phyloP scores from a whole-genome alignment of 2,113 vertebrate genomes.

The Garra rufa region DNA sequence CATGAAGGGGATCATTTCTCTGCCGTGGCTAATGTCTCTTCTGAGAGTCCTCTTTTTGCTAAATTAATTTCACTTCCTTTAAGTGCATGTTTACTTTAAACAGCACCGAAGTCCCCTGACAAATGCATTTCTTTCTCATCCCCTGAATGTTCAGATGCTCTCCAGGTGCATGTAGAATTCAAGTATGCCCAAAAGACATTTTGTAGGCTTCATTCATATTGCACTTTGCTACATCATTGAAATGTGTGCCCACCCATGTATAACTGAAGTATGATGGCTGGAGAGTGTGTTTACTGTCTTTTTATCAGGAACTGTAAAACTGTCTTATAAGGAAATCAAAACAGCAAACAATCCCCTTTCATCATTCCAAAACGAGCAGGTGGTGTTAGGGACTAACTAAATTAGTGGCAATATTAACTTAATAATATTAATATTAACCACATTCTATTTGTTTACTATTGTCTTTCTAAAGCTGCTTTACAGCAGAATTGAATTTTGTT shows the following conservation, averaged over 20 bases:
- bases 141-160: slow-evolving; percentile 28
- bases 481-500: neutral
- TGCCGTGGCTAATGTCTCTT: slow-evolving; percentile 68
- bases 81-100: slow-evolving; percentile 54
- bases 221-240: slow-evolving; percentile 24
- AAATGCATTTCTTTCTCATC: slow-evolving; percentile 59
- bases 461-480: neutral
- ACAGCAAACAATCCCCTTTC: neutral
- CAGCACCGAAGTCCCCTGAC: slow-evolving; percentile 61
- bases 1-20: slow-evolving; percentile 70
- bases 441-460: neutral
- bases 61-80: slow-evolving; percentile 72
- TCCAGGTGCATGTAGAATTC: slow-evolving; percentile 40
- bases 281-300: neutral
- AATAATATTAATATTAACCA: no score
- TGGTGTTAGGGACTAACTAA: neutral
- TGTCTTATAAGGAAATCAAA: neutral
- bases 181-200: slow-evolving; percentile 31
- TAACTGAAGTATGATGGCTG: neutral
- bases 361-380: neutral
- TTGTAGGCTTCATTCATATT: slow-evolving; percentile 14
- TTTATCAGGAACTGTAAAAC: neutral
- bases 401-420: neutral
- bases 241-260: slow-evolving; percentile 4
- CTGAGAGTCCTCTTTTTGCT: slow-evolving; percentile 70